Base-by-base conservation (phyloP, 2,113 vertebrate species). In the Taurulus bubalis region DNA sequence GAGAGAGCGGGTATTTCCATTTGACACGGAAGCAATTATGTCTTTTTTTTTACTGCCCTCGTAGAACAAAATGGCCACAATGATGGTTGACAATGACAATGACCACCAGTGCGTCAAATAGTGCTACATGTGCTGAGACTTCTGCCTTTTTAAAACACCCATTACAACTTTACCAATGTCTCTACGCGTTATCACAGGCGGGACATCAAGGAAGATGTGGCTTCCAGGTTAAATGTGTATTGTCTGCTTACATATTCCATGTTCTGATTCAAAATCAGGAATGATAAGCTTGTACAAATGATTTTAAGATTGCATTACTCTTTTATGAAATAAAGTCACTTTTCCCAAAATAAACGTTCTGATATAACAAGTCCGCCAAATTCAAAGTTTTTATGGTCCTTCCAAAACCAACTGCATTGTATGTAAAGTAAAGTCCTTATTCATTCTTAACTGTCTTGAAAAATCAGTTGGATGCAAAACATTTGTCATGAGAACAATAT, bases 1-100 rank as follows among this genome's bases (percentile, higher is more conserved):
- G 12, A 80, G 51, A 72, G 77, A 83, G 24, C 22, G 56, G 28
- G 55, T 24, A 76, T 79, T 81, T 81, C 84, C 47, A 2, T 71
- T 73, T 73, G 69, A 75, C 56, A 38, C 9, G 53, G 73, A 81
- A 71, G 78, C 71, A 32, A 71, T 55, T 68, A 38, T 26, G 53
- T 69, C 58, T n/a, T n/a, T 79, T 68, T 24, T 56, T 24, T 71
- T 40, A 47, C 36, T 45, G 18, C 22, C 65, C 32, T 26, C 22
- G 5, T 28, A 40, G 42, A 53, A 71, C 3, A 60, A n/a, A 70
- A 77, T 32, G 14, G 42, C 36, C 69, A 30, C 36, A 38, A n/a
- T 56, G 38, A 56, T 63, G 67, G 47, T 38, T 42, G 55, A n/a
- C n/a, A n/a, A 24, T 32, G 68, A n/a, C n/a, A n/a, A 73, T 83